Evolutionary conservation across 2,113 vertebrate genomes (phyloP).

Genomic region (Gobius niger): DNA sequence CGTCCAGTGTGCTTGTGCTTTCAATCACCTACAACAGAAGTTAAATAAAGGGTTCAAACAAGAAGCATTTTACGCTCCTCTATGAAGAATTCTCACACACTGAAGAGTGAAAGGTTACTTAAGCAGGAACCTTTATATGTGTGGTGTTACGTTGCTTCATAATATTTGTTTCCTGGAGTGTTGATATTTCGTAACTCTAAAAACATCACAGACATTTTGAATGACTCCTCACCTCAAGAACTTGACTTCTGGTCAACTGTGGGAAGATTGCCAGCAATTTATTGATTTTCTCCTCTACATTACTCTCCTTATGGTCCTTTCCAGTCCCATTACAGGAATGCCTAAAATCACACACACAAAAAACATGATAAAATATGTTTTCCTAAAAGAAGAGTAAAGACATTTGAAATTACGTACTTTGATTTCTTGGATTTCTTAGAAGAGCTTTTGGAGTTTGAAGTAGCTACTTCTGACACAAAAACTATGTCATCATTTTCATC

Average conservation of each 20-base stretch:
- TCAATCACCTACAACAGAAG: slow-evolving; percentile 75
- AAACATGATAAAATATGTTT: background rate
- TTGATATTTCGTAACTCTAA: too few species aligned
- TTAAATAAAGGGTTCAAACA: background rate
- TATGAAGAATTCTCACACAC: too few species aligned
- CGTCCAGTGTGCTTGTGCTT: slow-evolving; percentile 83
- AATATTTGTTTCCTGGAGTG: too few species aligned
- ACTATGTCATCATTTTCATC: slow-evolving; percentile 36
- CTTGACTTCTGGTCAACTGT: slow-evolving; percentile 74
- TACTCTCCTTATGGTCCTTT: slow-evolving; percentile 13
- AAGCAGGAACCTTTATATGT: too few species aligned
- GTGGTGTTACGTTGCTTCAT: too few species aligned
- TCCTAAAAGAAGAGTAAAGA: background rate
- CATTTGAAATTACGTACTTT: slow-evolving; percentile 22
- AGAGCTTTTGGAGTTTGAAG: slow-evolving; percentile 28
- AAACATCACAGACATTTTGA: background rate
- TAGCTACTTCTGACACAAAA: slow-evolving; percentile 7
- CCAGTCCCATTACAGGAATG: slow-evolving; percentile 12
- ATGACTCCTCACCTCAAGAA: slow-evolving; percentile 76
- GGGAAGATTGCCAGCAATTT: slow-evolving; percentile 84
- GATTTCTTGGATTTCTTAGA: slow-evolving; percentile 6
- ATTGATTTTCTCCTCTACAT: slow-evolving; percentile 72
- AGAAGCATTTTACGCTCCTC: background rate
- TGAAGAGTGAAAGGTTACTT: too few species aligned
- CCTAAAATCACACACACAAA: slow-evolving; percentile 30